These are phyloP conservation scores for Noctuana brunneofusca DNA, from an alignment of 2,888 invertebrate genomes.

Conservation along the genomic window DNA sequence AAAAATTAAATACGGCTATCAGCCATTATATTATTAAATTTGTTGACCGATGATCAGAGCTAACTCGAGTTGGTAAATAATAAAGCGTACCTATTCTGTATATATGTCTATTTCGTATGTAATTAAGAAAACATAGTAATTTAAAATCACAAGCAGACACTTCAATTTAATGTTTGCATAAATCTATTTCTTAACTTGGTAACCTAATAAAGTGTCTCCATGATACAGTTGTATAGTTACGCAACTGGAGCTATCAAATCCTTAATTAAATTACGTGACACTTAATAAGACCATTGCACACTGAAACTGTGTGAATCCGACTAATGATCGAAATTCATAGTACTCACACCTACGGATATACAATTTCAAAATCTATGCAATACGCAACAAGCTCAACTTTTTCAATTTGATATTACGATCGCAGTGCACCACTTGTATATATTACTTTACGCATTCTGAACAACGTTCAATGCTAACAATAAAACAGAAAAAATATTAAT, in stretches of 20 bases:
- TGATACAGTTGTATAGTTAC: neutral
- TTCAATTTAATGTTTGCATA: too few species aligned
- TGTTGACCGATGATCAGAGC: too few species aligned
- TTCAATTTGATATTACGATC: neutral
- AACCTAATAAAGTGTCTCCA: too few species aligned
- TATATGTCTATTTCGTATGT: too few species aligned
- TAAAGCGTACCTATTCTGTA: too few species aligned
- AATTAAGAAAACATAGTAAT: too few species aligned
- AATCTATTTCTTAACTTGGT: too few species aligned
- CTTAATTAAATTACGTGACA: neutral
- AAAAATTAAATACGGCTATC: too few species aligned
- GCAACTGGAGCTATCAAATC: neutral
- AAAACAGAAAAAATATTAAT: constrained; percentile 18
- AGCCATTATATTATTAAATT: too few species aligned
- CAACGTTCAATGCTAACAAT: neutral
- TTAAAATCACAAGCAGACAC: too few species aligned
- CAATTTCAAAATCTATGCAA: neutral
- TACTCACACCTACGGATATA: neutral
- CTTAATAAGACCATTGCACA: neutral
- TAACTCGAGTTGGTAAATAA: too few species aligned
- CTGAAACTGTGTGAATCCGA: neutral
- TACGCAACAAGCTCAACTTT: neutral
- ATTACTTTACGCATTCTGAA: neutral
- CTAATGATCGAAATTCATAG: neutral
- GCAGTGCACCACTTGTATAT: neutral